phyloP scores from a whole-genome alignment of 2,888 invertebrate genomes.

The Polydrusus tereticollis region DNA sequence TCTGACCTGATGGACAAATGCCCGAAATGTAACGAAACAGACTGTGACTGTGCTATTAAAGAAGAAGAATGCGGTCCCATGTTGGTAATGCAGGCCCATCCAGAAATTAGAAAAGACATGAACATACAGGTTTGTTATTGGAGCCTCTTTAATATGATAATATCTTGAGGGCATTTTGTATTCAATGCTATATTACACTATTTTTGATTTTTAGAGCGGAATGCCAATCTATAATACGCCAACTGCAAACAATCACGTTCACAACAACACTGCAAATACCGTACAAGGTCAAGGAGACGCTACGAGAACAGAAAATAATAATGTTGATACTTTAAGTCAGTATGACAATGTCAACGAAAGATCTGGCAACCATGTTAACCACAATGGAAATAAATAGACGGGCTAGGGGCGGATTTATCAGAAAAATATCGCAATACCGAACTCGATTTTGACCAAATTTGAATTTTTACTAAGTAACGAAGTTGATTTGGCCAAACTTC shows the following conservation, averaged over 20 bases:
- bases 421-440: background rate
- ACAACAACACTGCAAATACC: constrained; percentile 2
- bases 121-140: constrained; percentile 34
- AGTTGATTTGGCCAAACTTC: too few species aligned
- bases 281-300: background rate
- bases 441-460: too few species aligned
- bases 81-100: constrained; percentile 57
- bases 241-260: constrained; percentile 9
- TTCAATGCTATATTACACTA: background rate
- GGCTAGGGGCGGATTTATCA: background rate
- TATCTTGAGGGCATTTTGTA: too few species aligned
- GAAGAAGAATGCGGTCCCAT: constrained; percentile 60
- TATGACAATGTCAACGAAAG: constrained; percentile 54
- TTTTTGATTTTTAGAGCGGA: constrained; percentile 26
- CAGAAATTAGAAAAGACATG: constrained; percentile 47
- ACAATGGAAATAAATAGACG: background rate
- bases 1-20: constrained; percentile 81
- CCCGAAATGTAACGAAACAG: constrained; percentile 79
- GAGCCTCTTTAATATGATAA: too few species aligned
- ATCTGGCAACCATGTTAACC: constrained; percentile 28
- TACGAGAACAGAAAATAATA: constrained; percentile 32
- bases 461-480: too few species aligned
- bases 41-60: constrained; percentile 77
- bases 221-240: constrained; percentile 33
- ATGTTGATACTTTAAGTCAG: constrained; percentile 51